Conservation (phyloP, 2,888 invertebrate genomes). For the Drosophila mettleri region DNA sequence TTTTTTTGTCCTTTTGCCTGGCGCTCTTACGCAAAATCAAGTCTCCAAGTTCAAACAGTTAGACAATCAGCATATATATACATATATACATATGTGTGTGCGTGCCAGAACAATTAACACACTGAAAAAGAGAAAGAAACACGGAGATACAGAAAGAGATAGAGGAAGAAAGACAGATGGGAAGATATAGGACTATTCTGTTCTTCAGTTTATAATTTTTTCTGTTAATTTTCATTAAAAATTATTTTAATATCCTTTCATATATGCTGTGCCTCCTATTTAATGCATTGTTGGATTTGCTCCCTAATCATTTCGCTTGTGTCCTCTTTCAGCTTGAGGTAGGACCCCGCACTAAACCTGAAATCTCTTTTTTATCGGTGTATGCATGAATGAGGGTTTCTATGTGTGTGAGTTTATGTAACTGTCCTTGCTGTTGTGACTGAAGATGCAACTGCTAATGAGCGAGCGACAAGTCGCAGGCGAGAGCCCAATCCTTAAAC, state of each 20-base stretch:
- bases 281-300: slow-evolving; percentile 60
- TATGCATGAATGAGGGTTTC: background rate
- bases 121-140: background rate
- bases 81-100: background rate
- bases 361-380: slow-evolving; percentile 27
- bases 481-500: slow-evolving; percentile 16
- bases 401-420: background rate
- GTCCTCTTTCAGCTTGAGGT: slow-evolving; percentile 49
- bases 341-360: slow-evolving; percentile 40
- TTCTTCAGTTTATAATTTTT: slow-evolving; percentile 30
- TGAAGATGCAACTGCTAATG: slow-evolving; percentile 63
- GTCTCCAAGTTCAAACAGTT: slow-evolving; percentile 78
- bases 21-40: slow-evolving; percentile 70
- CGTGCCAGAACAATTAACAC: slow-evolving; percentile 56
- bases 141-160: background rate
- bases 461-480: slow-evolving; percentile 57
- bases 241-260: slow-evolving; percentile 65
- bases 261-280: slow-evolving; percentile 38
- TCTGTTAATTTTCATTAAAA: slow-evolving; percentile 69
- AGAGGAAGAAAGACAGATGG: background rate
- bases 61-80: slow-evolving; percentile 43
- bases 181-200: background rate
- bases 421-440: background rate
- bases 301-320: slow-evolving; percentile 54
- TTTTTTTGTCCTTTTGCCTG: slow-evolving; percentile 10